A percentile compares a stretch with the other conserved stretches of the same genome.
Evolutionary conservation across 2,888 invertebrate genomes (phyloP).

Genomic region (Lasioglossum vierecki): DNA sequence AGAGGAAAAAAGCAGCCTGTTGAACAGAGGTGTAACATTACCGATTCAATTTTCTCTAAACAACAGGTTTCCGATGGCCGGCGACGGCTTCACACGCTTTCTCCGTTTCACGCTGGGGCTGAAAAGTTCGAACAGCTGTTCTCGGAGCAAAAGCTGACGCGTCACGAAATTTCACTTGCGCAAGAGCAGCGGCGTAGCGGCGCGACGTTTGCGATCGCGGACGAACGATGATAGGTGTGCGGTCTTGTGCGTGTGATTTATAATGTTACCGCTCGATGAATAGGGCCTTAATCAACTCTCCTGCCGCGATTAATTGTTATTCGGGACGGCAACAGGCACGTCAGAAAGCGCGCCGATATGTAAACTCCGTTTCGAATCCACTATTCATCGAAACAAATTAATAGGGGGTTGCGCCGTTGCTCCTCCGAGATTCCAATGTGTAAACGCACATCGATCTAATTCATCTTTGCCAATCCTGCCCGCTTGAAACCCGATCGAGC

Average conservation of each 20-base stretch:
- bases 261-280: slow-evolving; percentile 61
- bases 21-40: slow-evolving; percentile 6
- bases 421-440: not conserved
- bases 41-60: slow-evolving; percentile 7
- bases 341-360: slow-evolving; percentile 25
- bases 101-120: not conserved
- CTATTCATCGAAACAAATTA: slow-evolving; percentile 20
- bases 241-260: slow-evolving; percentile 56
- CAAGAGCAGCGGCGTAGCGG: slow-evolving; percentile 28
- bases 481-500: not conserved
- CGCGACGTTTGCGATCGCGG: slow-evolving; percentile 8
- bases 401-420: not conserved
- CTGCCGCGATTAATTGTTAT: slow-evolving; percentile 65
- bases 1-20: not conserved
- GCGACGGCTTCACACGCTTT: slow-evolving; percentile 20
- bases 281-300: slow-evolving; percentile 65
- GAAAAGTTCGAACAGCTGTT: slow-evolving; percentile 37
- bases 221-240: slow-evolving; percentile 40
- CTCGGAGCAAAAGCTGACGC: slow-evolving; percentile 27
- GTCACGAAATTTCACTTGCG: slow-evolving; percentile 54
- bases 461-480: not conserved
- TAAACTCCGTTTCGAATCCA: slow-evolving; percentile 4
- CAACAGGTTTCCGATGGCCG: slow-evolving; percentile 10
- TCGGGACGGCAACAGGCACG: slow-evolving; percentile 36
- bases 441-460: not conserved